Conservation (phyloP, 2,888 invertebrate species). For the Athalia cordata region DNA sequence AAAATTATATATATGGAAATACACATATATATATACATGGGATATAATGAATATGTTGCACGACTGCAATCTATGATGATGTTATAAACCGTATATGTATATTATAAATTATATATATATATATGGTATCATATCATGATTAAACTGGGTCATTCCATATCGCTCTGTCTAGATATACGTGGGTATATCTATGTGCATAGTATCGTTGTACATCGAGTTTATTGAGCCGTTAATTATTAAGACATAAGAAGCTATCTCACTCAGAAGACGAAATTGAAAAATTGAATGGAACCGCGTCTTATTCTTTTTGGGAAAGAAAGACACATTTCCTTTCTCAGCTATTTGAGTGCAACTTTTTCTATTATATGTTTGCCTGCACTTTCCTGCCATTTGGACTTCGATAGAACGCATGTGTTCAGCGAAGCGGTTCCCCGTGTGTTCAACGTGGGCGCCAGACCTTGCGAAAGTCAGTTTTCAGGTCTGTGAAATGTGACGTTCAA, state of each 20-base stretch:
- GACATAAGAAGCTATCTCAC: background rate
- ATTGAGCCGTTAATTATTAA: constrained; percentile 29
- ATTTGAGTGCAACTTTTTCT: too few relatives aligned
- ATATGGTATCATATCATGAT: constrained; percentile 52
- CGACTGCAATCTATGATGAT: background rate
- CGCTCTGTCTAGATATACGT: constrained; percentile 9
- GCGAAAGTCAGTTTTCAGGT: background rate
- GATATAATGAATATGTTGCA: background rate
- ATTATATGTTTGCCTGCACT: background rate
- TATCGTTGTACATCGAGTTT: background rate
- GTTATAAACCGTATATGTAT: constrained; percentile 2
- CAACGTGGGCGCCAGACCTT: constrained; percentile 37
- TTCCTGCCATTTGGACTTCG: background rate
- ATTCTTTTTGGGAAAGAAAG: too few relatives aligned
- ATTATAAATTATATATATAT: background rate
- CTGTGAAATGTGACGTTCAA: background rate
- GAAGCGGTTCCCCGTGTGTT: background rate
- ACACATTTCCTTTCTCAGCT: too few relatives aligned
- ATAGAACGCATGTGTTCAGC: too few relatives aligned
- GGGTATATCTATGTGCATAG: background rate
- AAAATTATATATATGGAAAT: too few relatives aligned
- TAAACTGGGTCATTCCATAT: constrained; percentile 63
- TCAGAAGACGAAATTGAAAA: background rate
- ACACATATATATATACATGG: too few relatives aligned
- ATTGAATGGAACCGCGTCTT: background rate